A percentile compares a stretch with the other conserved stretches of the same genome.
Conservation (phyloP, 2,797 vertebrate species). For the Chaunax sp. region DNA sequence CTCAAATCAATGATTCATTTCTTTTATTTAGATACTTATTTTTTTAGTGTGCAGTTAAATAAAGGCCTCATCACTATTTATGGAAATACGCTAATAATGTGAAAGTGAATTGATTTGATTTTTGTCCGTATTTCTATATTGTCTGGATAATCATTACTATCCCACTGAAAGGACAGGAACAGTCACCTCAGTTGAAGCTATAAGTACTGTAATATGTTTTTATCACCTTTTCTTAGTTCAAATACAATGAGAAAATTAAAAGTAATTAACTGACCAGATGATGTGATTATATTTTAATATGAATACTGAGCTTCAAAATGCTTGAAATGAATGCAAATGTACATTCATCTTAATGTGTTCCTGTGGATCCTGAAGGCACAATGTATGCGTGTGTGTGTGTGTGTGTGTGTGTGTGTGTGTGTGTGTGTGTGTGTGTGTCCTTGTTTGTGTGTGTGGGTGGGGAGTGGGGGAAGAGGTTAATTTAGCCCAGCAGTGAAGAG, state of each 20-base stretch:
- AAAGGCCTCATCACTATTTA: too few species aligned
- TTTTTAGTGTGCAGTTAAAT: too few species aligned
- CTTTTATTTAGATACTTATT: too few species aligned
- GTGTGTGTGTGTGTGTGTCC: constrained; percentile 29
- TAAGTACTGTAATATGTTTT: not conserved
- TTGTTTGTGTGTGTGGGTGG: constrained; percentile 32
- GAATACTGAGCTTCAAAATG: constrained; percentile 1
- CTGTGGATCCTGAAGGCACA: constrained; percentile 17
- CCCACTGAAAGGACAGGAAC: not conserved
- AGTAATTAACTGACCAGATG: not conserved
- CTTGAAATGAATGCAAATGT: constrained; percentile 14
- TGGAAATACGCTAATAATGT: not conserved
- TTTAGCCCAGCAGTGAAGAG: constrained; percentile 80
- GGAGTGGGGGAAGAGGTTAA: constrained; percentile 76
- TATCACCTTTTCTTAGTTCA: constrained; percentile 1
- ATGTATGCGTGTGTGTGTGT: constrained; percentile 12
- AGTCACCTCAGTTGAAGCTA: not conserved
- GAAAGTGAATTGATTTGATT: not conserved
- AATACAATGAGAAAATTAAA: not conserved
- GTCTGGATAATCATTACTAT: not conserved
- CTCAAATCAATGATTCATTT: too few species aligned
- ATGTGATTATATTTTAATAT: constrained; percentile 14
- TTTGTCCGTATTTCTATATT: not conserved
- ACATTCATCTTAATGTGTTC: constrained; percentile 31
- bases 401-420: constrained; percentile 33